Evolutionary conservation across 2,113 vertebrate genomes (phyloP), one percentile per base, ranked within the genome.

Genomic region (Hemiscyllium ocellatum): DNA sequence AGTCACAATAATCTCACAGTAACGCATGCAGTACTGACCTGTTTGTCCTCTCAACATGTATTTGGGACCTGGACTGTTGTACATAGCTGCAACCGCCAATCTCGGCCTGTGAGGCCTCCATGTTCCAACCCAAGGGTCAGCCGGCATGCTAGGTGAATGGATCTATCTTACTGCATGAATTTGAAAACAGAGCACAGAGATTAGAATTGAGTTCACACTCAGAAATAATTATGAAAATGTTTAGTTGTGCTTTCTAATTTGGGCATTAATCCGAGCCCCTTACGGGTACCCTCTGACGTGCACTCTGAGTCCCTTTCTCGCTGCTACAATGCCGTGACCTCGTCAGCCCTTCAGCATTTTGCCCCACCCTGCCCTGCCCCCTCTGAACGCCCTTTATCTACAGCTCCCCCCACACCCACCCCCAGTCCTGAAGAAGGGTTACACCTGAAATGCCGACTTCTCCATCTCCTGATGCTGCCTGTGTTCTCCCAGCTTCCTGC

Each of bases 111-210:
- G 94, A 52, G 94, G 94, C 52, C 94, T 95, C 94, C 94, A 95
- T 95, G 94, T 95, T 72, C 94, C 94, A 95, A 95, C 94, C 94
- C 94, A 95, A 33, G 94, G 69, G 72, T 95, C 94, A 47, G 68
- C 2, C 50, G 94, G 68, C 94, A 95, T 95, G 26, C 37, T 91
- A 29, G 89, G 26, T 76, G 69, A 33, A 52, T 15, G 33, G 94
- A 72, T 72, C 72, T 95, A 33, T 72, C 47, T 95, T 37, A 19
- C 66, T 42, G n/a, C 1, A 26, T 20, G 91, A 69, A 94, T 94
- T 94, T 61, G 65, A 37, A 93, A 66, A 42, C 33, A 93, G 19
- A 19, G 17, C 17, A 65, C 15, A 42, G 37, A 5, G 89, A 66
- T 66, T 93, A 65, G 61, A 66, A 19, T 33, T 65, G 26, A 13